Conservation (phyloP, 2,797 vertebrate genomes). For the Fistularia tabacaria region DNA sequence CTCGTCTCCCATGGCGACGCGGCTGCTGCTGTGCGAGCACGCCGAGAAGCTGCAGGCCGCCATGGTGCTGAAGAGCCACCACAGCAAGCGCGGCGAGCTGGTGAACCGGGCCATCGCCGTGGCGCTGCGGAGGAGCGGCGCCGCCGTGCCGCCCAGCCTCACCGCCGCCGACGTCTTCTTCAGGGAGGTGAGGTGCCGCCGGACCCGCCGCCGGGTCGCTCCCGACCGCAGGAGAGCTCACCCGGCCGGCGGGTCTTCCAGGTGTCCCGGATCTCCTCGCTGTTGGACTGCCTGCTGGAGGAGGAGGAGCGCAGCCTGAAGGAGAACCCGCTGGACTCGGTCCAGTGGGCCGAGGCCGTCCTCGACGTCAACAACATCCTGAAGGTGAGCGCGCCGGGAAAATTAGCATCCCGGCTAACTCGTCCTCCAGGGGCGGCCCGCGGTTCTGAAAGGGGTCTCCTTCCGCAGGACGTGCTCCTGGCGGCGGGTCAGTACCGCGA, state of each 20-base stretch:
- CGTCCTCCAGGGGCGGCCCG: no score
- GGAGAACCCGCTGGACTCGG: slow-evolving; percentile 74
- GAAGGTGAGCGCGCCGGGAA: slow-evolving; percentile 73
- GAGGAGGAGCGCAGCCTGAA: slow-evolving; percentile 86
- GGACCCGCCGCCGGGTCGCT: background rate
- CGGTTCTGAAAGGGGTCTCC: background rate
- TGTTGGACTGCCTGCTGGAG: slow-evolving; percentile 89
- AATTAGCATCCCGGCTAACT: background rate
- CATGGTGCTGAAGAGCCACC: slow-evolving; percentile 89
- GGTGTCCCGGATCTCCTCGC: slow-evolving; percentile 89
- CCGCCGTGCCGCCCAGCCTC: slow-evolving; percentile 77
- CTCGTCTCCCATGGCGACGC: slow-evolving; percentile 80
- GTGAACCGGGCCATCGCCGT: slow-evolving; percentile 81
- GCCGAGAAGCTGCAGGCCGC: slow-evolving; percentile 90
- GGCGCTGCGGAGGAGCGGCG: slow-evolving; percentile 75
- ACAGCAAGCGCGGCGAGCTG: slow-evolving; percentile 80
- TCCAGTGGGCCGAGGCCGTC: slow-evolving; percentile 86
- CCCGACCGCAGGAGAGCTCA: background rate
- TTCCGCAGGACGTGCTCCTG: slow-evolving; percentile 87
- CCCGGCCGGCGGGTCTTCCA: slow-evolving; percentile 28
- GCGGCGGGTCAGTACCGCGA: slow-evolving; percentile 87
- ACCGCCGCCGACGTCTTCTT: slow-evolving; percentile 93
- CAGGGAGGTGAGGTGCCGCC: slow-evolving; percentile 80
- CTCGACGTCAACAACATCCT: slow-evolving; percentile 84
- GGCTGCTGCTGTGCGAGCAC: slow-evolving; percentile 87